Evolutionary conservation across 2,888 invertebrate genomes (phyloP), one percentile per base, ranked within the genome.

Genomic region (Eilema depressum): DNA sequence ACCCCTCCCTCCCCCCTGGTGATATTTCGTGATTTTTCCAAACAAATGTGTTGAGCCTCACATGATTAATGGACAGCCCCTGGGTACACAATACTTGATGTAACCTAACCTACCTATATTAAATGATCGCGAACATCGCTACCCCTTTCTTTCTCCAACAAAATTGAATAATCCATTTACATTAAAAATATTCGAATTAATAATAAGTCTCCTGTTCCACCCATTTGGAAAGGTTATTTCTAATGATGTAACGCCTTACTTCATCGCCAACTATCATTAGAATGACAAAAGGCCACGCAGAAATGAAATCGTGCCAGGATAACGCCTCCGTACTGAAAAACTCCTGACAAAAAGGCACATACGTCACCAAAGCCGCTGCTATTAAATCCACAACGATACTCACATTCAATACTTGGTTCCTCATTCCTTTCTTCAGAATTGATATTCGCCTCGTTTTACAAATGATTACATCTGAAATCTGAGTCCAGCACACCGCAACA

Each of bases 361-460:
- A 97, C 10, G 97, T 96, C 47, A 97, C 96, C 83, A 96, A 87
- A 63, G 96, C 90, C 25, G 97, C 97, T 26, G 97, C 94, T n/a
- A 96, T 85, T 26, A 97, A 95, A 88, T 97, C 96, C 69, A 97
- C 91, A 0, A 96, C 63, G 68, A 97, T 95, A 75, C 96, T 96
- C 0, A 95, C 81, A 82, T 97, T 97, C 53, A 97, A 86, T 7
- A 96, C 94, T 88, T 96, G 96, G 81, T 97, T 97, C 33, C 91
- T 96, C 97, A 98, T 98, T 75, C 97, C 97, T 85, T 98, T 98
- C 81, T 97, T 96, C 66, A 97, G 84, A 53, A 98, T 89, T 0
- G 98, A 97, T 83, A 97, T 96, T 78, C 97, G 95, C 74, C 97
- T 94, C 0, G 97, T 98, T 89, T 98, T 98, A 88, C 97, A 97